Conservation (phyloP, 2,113 vertebrate genomes). For the Sorex fumeus region DNA sequence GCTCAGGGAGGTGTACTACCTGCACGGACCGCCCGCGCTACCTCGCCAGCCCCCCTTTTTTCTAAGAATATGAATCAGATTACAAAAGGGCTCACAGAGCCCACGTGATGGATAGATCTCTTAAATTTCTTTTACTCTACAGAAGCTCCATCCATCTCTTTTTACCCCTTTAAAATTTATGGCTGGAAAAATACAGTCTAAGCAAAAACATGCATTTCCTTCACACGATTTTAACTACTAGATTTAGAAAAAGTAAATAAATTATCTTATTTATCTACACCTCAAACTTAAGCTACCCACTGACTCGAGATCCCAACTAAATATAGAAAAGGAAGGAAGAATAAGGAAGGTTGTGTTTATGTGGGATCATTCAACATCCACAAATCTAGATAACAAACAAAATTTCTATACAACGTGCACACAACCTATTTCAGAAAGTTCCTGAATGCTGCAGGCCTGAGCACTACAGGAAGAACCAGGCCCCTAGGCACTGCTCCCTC, state of each 20-base stretch:
- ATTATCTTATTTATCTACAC: conserved; percentile 36
- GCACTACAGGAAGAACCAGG: no score
- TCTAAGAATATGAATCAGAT: background rate
- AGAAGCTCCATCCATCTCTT: background rate
- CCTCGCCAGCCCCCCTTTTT: no score
- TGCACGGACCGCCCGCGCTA: no score
- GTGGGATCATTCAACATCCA: conserved; percentile 6
- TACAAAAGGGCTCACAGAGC: conserved; percentile 18
- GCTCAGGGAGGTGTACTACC: no score
- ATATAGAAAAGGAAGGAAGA: conserved; percentile 27
- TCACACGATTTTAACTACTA: conserved; percentile 44
- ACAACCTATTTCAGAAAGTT: background rate
- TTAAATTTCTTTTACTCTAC: background rate
- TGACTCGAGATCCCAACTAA: conserved; percentile 59
- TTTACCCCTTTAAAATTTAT: background rate
- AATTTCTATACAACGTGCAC: background rate
- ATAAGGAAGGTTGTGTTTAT: background rate
- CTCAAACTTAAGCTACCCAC: conserved; percentile 42
- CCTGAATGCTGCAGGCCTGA: no score
- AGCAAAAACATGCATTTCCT: background rate
- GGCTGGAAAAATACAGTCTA: conserved; percentile 44
- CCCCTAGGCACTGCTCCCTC: no score
- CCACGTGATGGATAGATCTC: background rate
- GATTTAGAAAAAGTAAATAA: conserved; percentile 34
- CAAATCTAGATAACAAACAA: conserved; percentile 13